phyloP scores from a whole-genome alignment of 2,113 vertebrate genomes.

The Catharus fuscescens region DNA sequence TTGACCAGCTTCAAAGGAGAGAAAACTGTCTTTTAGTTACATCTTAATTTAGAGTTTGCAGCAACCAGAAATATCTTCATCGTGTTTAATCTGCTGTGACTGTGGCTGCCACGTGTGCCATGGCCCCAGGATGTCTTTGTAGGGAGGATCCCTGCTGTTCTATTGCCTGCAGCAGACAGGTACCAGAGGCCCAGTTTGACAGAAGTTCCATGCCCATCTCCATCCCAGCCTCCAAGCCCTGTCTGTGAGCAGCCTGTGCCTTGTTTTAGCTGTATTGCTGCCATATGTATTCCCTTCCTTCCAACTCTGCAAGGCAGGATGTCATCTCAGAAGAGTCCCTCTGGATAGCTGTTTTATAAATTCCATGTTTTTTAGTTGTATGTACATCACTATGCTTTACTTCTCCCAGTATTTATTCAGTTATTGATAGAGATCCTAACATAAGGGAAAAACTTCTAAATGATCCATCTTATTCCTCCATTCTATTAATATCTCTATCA shows the following conservation, averaged over 20 bases:
- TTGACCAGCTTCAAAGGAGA: not conserved
- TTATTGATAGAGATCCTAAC: not conserved
- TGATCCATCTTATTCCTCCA: not conserved
- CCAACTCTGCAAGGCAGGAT: not conserved
- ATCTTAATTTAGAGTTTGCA: not conserved
- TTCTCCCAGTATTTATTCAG: not conserved
- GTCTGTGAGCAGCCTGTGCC: not conserved
- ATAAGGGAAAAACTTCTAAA: not conserved
- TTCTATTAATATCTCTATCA: not conserved
- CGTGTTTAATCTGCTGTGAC: not conserved
- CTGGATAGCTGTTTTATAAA: not conserved
- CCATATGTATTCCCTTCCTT: not conserved
- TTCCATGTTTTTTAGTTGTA: not conserved
- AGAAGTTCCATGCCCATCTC: not conserved
- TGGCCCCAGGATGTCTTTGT: not conserved
- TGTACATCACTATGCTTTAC: not conserved
- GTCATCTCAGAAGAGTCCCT: not conserved
- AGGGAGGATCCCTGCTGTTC: not conserved
- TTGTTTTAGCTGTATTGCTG: not conserved
- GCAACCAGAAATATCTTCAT: not conserved
- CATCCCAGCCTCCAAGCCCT: fast-evolving
- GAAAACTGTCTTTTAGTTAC: not conserved
- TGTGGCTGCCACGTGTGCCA: not conserved
- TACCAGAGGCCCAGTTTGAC: not conserved
- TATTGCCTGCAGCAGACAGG: not conserved